Percentiles rank a stretch among this genome's conserved stretches.
Evolutionary conservation across 2,797 vertebrate genomes (phyloP).

Genomic region (Megalops cyprinoides): DNA sequence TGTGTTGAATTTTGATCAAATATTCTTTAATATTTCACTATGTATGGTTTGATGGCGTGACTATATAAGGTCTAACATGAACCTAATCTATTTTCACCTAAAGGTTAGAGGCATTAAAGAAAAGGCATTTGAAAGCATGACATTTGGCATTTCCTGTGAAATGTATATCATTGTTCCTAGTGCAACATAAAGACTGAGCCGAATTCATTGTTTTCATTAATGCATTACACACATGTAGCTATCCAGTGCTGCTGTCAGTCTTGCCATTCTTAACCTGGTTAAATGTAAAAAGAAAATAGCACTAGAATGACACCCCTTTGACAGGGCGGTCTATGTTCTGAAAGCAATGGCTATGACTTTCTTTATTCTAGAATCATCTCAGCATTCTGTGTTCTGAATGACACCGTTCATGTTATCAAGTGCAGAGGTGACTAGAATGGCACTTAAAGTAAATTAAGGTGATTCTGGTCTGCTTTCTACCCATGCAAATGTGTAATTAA

Average conservation of each 20-base stretch:
- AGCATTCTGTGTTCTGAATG: conserved; percentile 44
- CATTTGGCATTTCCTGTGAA: background rate
- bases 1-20: background rate
- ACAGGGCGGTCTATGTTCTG: no score
- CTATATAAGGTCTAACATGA: background rate
- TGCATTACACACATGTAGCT: background rate
- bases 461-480: conserved; percentile 1
- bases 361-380: conserved; percentile 10
- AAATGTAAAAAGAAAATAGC: background rate
- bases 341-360: background rate
- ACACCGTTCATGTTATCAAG: conserved; percentile 18
- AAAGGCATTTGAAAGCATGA: background rate
- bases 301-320: background rate
- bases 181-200: background rate
- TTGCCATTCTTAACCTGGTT: background rate
- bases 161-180: background rate
- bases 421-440: background rate
- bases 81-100: background rate
- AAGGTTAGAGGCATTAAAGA: background rate
- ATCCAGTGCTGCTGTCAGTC: background rate
- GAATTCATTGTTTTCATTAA: background rate
- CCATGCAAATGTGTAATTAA: background rate
- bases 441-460: background rate
- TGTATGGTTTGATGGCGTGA: background rate
- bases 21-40: background rate